Percentiles rank a stretch among this genome's conserved stretches.
phyloP scores from a whole-genome alignment of 2,888 invertebrate species.

The Cheiracanthium punctorium region DNA sequence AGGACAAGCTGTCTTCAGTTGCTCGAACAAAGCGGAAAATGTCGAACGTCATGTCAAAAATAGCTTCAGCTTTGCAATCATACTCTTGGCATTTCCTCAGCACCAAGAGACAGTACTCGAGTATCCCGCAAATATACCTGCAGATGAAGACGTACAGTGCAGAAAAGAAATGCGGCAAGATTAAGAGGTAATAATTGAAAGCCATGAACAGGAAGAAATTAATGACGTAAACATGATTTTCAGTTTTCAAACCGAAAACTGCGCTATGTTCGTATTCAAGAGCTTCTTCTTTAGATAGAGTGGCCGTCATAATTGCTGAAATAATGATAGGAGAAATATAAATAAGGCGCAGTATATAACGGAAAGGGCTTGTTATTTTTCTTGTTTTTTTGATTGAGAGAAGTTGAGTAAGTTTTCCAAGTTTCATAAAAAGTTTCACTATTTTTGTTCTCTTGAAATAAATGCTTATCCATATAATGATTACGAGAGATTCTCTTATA shows the following conservation, averaged over 20 bases:
- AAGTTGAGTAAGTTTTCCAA: background rate
- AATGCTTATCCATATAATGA: slow-evolving; percentile 20
- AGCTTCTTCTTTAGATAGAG: background rate
- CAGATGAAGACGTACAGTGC: slow-evolving; percentile 27
- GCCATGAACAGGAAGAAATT: slow-evolving; percentile 17
- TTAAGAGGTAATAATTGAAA: slow-evolving; percentile 32
- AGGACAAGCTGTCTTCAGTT: slow-evolving; percentile 19
- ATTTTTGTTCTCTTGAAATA: slow-evolving; percentile 18
- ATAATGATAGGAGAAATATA: background rate
- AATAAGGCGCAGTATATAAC: background rate
- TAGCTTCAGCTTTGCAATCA: background rate
- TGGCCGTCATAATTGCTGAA: slow-evolving; percentile 1
- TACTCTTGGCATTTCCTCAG: background rate
- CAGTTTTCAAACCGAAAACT: slow-evolving; percentile 8
- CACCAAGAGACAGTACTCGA: background rate
- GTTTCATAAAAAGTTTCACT: background rate
- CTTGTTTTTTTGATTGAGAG: background rate
- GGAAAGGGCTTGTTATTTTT: background rate
- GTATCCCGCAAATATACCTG: background rate
- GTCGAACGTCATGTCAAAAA: background rate
- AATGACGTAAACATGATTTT: background rate
- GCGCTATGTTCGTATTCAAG: slow-evolving; percentile 13
- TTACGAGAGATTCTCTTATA: background rate
- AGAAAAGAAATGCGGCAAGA: slow-evolving; percentile 14
- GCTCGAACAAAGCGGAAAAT: slow-evolving; percentile 12